A percentile compares a stretch with the other conserved stretches of the same genome.
phyloP scores from a whole-genome alignment of 2,113 vertebrate species.

The Noturus placidus region DNA sequence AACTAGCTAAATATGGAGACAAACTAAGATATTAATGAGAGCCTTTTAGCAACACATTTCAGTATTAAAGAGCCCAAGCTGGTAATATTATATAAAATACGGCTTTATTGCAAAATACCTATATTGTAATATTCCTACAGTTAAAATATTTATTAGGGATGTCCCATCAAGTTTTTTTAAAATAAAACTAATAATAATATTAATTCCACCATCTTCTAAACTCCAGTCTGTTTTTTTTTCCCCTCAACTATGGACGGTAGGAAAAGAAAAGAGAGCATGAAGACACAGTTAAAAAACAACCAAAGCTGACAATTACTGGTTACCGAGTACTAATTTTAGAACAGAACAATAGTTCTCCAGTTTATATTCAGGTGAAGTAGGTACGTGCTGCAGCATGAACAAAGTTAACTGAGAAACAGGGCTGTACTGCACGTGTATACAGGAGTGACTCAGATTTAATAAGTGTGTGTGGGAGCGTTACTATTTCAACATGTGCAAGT shows the following conservation, averaged over 20 bases:
- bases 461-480: not conserved
- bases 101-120: not conserved
- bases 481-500: not conserved
- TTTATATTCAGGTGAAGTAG: not conserved
- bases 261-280: not conserved
- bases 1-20: not conserved
- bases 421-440: not conserved
- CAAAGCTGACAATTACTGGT: not conserved
- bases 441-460: not conserved
- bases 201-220: not conserved
- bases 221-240: not conserved
- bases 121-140: not conserved
- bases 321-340: too few species aligned
- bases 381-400: not conserved
- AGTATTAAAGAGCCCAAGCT: not conserved
- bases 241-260: not conserved
- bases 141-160: not conserved
- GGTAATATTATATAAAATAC: not conserved
- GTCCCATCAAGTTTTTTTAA: too few species aligned
- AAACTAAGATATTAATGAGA: not conserved
- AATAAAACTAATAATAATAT: too few species aligned
- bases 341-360: not conserved
- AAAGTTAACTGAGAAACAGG: not conserved
- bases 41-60: not conserved
- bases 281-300: not conserved